Base-by-base conservation (phyloP, 2,113 vertebrate species). In the Nematolebias whitei region DNA sequence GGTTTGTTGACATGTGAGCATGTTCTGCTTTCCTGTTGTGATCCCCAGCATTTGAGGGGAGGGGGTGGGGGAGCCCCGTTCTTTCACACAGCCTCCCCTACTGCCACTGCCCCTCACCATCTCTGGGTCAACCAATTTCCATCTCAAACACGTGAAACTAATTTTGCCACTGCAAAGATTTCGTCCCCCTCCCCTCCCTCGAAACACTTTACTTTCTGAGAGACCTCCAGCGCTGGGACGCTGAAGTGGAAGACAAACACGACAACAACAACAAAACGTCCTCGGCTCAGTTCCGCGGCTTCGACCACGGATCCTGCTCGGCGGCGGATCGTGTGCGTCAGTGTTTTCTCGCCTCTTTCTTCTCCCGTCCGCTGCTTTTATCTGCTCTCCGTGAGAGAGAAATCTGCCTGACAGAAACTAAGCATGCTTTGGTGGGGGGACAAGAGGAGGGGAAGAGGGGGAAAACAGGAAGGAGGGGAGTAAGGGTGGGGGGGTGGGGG, bases 91-190 rank as follows among this genome's bases (percentile, higher is more conserved):
- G 5, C 47, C 66, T 66, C 80, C 74, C 83, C 59, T 45, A 56
- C 54, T 55, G 66, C 53, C 79, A 59, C 56, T 80, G 80, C 84
- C 87, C 85, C 87, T 80, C 77, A 32, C 80, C 83, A 85, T 85
- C 85, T 86, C 86, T 88, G 82, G 87, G 82, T 86, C 90, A 92
- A 84, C 89, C 87, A 64, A 88, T 89, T 90, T 91, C 91, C 87
- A 88, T 91, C 86, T 85, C 87, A 90, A 92, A 91, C 92, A 94
- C 92, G 91, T 94, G 93, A 92, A 93, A 92, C 91, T 92, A 87
- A 94, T 93, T 92, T 93, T 83, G 89, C 90, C 90, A 86, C 86
- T 77, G 85, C 79, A 79, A 69, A 68, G 72, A 82, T 85, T 75
- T 53, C 52, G 64, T 69, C 66, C 57, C 45, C 38, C 23, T 12